phyloP scores from a whole-genome alignment of 2,797 vertebrate species.

The Silurus aristotelis region DNA sequence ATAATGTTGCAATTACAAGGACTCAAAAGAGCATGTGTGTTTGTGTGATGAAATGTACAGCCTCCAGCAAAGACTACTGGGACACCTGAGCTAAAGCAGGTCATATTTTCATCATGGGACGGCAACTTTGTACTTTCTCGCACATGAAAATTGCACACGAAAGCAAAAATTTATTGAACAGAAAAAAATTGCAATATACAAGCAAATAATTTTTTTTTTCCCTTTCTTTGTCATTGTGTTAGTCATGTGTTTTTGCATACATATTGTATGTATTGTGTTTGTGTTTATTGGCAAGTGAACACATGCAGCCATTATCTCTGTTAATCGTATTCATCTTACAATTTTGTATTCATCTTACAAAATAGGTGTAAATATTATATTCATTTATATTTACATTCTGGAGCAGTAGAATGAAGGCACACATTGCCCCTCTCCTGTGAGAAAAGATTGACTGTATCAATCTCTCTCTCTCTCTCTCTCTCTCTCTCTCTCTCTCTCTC shows the following conservation, averaged over 20 bases:
- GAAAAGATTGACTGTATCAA: constrained; percentile 1
- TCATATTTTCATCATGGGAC: constrained; percentile 19
- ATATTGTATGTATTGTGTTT: background rate
- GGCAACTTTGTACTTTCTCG: background rate
- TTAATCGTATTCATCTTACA: background rate
- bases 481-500: background rate
- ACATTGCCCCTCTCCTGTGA: background rate
- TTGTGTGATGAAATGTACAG: background rate
- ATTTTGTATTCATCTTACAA: background rate
- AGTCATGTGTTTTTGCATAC: background rate
- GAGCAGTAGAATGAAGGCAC: background rate
- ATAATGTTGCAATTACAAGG: background rate
- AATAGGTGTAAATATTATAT: background rate
- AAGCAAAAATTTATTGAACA: background rate
- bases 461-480: background rate
- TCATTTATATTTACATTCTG: constrained; percentile 7
- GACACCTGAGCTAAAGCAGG: constrained; percentile 38
- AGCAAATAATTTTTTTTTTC: background rate
- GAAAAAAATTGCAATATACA: background rate
- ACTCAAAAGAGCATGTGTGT: background rate
- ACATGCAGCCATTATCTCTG: background rate
- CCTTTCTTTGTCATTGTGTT: background rate
- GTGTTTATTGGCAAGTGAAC: too few relatives aligned
- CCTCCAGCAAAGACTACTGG: constrained; percentile 46
- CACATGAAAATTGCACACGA: background rate